Conservation (phyloP, 2,888 invertebrate genomes). For the Diarsia mendica region DNA sequence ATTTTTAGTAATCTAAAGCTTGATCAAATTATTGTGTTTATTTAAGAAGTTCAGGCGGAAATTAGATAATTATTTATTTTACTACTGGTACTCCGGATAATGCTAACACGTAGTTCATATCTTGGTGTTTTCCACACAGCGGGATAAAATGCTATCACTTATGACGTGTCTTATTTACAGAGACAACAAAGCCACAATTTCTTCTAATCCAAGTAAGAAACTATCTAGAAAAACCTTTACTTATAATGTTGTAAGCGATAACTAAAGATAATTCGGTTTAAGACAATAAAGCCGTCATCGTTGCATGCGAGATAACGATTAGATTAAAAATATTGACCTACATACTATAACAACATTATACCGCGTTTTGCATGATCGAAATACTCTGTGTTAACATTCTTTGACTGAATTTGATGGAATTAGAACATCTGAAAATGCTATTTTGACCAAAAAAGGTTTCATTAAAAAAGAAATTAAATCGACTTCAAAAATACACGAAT, state of each 20-base stretch:
- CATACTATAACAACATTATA: constrained; percentile 25
- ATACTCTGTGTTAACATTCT: background rate
- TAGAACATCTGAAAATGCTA: background rate
- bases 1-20: background rate
- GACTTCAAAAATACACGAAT: too few relatives aligned
- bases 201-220: background rate
- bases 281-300: constrained; percentile 15
- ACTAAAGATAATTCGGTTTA: constrained; percentile 29
- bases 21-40: background rate
- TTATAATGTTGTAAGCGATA: constrained; percentile 15
- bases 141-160: constrained; percentile 13
- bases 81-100: background rate
- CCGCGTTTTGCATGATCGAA: background rate
- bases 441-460: background rate
- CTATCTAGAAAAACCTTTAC: constrained; percentile 5
- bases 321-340: constrained; percentile 59
- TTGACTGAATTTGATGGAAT: background rate
- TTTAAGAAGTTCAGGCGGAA: background rate
- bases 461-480: background rate
- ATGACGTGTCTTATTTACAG: constrained; percentile 24
- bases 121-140: background rate
- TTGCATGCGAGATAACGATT: constrained; percentile 51
- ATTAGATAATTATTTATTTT: background rate
- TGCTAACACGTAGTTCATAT: background rate
- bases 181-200: constrained; percentile 24